Percentiles rank a stretch among this genome's conserved stretches.
Conservation (phyloP, 92 coral and sea anemone species). For the Siderastrea siderea region DNA sequence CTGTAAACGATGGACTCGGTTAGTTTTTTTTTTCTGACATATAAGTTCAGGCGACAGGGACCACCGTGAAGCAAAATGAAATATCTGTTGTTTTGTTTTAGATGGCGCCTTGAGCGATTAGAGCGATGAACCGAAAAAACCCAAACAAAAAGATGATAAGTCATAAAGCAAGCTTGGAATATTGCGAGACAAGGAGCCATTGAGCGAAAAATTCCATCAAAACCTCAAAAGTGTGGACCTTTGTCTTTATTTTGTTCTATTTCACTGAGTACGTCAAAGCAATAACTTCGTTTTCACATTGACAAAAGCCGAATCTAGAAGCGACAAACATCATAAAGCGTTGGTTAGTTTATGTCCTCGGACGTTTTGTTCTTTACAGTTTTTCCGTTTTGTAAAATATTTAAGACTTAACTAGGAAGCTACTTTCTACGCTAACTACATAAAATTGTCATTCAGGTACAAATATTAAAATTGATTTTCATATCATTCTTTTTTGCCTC, state of each 20-base stretch:
- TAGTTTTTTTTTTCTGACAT: background rate
- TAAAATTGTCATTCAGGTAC: no score
- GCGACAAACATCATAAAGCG: background rate
- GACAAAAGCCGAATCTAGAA: background rate
- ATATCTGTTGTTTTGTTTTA: background rate
- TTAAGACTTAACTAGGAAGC: background rate
- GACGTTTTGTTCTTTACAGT: background rate
- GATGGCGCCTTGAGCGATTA: background rate
- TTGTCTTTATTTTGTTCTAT: background rate
- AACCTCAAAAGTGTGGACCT: background rate
- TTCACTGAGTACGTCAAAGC: background rate
- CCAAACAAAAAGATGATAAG: background rate
- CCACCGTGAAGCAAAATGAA: background rate
- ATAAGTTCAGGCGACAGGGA: background rate
- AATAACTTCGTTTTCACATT: background rate
- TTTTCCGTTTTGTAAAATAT: background rate
- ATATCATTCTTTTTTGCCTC: no score
- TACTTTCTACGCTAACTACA: no score
- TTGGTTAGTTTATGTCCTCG: background rate
- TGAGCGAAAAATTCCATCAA: background rate
- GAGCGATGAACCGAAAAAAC: background rate
- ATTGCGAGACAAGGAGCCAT: conserved; percentile 13
- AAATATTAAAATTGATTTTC: no score
- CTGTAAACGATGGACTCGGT: background rate
- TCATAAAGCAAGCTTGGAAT: background rate